Percentiles rank a stretch among this genome's conserved stretches.
These are phyloP conservation scores for Chionodraco myersi DNA, from an alignment of 2,113 vertebrate genomes.

Conservation along the genomic window DNA sequence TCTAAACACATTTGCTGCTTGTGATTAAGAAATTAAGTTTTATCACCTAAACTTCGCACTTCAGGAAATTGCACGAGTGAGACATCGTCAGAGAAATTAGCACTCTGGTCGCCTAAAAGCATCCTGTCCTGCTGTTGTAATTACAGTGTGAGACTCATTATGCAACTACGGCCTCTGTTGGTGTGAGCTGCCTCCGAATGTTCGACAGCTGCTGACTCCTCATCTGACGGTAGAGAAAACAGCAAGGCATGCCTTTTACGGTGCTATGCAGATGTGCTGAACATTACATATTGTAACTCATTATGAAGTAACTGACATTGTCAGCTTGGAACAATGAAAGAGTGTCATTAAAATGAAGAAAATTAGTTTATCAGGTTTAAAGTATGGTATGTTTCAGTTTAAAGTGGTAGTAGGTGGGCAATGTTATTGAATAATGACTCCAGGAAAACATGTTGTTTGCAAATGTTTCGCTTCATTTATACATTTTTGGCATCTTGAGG, in stretches of 20 bases:
- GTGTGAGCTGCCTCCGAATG: slow-evolving; percentile 15
- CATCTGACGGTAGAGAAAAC: slow-evolving; percentile 10
- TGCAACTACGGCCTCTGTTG: slow-evolving; percentile 21
- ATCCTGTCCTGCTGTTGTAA: slow-evolving; percentile 23
- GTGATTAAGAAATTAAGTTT: background rate
- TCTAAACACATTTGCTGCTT: background rate
- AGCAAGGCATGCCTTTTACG: background rate
- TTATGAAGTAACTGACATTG: background rate
- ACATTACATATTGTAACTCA: slow-evolving; percentile 6
- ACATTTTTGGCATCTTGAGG: background rate
- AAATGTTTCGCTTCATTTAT: background rate
- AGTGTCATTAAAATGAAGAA: background rate
- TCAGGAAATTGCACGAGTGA: background rate
- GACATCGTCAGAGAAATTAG: slow-evolving; percentile 14
- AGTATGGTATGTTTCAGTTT: no score
- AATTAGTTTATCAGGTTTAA: background rate
- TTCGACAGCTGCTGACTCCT: slow-evolving; percentile 29
- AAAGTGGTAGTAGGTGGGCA: no score
- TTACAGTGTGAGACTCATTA: slow-evolving; percentile 21
- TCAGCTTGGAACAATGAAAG: slow-evolving; percentile 9
- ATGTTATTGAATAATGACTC: background rate
- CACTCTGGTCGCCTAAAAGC: slow-evolving; percentile 13
- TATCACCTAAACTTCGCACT: background rate
- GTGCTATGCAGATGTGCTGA: slow-evolving; percentile 12
- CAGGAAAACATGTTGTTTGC: background rate